These are phyloP conservation scores for Blastobasis lacticolella DNA, from an alignment of 2,888 invertebrate genomes.

Conservation along the genomic window DNA sequence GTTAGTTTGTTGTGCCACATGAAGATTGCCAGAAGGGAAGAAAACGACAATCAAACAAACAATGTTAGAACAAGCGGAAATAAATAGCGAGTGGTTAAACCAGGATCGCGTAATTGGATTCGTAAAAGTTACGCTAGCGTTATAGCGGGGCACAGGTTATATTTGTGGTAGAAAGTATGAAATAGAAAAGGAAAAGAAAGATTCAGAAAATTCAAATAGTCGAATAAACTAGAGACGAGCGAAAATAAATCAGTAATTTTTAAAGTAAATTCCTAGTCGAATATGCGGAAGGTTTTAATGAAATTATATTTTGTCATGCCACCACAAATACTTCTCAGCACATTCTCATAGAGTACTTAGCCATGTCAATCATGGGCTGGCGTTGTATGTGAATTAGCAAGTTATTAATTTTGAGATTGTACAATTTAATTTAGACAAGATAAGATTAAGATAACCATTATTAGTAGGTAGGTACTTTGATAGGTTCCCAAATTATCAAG, in stretches of 20 bases:
- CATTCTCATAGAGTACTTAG: slow-evolving; percentile 47
- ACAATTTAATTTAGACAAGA: slow-evolving; percentile 35
- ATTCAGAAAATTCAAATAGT: neutral
- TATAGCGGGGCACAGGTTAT: slow-evolving; percentile 11
- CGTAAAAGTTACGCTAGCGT: slow-evolving; percentile 5
- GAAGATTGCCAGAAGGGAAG: slow-evolving; percentile 71
- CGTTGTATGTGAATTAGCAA: too few relatives aligned
- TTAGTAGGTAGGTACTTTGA: neutral
- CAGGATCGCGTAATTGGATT: neutral
- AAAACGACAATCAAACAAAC: slow-evolving; percentile 69
- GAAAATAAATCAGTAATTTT: too few relatives aligned
- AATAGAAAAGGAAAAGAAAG: slow-evolving; percentile 8
- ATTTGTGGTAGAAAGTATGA: slow-evolving; percentile 17
- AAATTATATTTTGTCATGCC: slow-evolving; percentile 30
- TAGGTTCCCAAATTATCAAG: neutral
- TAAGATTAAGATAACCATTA: slow-evolving; percentile 25
- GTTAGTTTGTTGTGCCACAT: slow-evolving; percentile 64
- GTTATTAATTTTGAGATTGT: slow-evolving; percentile 25
- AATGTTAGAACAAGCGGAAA: slow-evolving; percentile 53
- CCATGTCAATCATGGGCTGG: slow-evolving; percentile 32
- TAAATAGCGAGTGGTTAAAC: slow-evolving; percentile 25
- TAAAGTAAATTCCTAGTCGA: too few relatives aligned
- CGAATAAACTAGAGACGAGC: too few relatives aligned
- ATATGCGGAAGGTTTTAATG: too few relatives aligned
- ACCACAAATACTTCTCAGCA: slow-evolving; percentile 48